A percentile compares a stretch with the other conserved stretches of the same genome.
Evolutionary conservation across 2,888 invertebrate genomes (phyloP).

Genomic region (Eupithecia dodoneata): DNA sequence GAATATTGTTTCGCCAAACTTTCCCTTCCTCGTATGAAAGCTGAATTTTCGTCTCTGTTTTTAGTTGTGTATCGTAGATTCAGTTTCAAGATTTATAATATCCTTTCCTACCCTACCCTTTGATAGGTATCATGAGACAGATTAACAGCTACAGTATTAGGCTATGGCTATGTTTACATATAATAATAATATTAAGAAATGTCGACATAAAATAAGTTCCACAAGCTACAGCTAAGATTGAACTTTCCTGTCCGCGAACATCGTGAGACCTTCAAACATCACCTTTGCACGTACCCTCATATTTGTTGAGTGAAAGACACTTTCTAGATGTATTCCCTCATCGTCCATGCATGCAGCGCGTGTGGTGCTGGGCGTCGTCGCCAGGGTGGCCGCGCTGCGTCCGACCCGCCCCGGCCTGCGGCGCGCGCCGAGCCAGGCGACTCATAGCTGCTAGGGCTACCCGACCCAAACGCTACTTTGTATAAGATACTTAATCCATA

Average conservation of each 20-base stretch:
- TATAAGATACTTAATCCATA: background rate
- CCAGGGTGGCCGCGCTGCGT: conserved; percentile 75
- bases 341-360: conserved; percentile 39
- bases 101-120: too few species aligned
- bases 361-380: conserved; percentile 71
- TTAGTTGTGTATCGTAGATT: too few species aligned
- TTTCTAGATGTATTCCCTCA: conserved; percentile 17
- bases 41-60: background rate
- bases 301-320: conserved; percentile 7
- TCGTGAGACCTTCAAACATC: conserved; percentile 2
- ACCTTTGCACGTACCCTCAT: background rate
- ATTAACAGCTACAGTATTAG: background rate
- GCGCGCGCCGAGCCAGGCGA: conserved; percentile 54
- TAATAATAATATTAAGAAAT: background rate
- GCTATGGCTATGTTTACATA: background rate
- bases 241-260: conserved; percentile 2
- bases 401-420: conserved; percentile 73
- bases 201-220: background rate
- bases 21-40: too few species aligned
- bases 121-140: too few species aligned
- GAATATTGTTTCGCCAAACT: too few species aligned
- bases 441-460: conserved; percentile 40
- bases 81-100: too few species aligned
- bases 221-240: background rate
- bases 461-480: background rate